These are phyloP conservation scores for Carettochelys insculpta DNA, from an alignment of 2,113 vertebrate genomes.

Conservation along the genomic window DNA sequence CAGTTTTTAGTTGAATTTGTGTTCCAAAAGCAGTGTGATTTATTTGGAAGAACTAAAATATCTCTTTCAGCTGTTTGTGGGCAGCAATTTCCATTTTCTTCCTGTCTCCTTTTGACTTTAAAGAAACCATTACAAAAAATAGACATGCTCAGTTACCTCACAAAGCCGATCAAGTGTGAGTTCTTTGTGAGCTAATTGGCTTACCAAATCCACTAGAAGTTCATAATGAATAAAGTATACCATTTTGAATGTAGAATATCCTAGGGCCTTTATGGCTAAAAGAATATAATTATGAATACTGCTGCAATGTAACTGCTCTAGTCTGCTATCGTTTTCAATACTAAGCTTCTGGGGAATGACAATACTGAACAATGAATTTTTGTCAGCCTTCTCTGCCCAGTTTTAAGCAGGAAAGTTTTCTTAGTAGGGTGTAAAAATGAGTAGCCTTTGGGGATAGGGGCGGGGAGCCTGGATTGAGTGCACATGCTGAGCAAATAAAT, in stretches of 20 bases:
- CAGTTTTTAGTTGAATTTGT: not conserved
- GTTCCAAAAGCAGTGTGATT: too few species aligned
- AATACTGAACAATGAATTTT: not conserved
- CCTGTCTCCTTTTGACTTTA: not conserved
- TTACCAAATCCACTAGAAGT: not conserved
- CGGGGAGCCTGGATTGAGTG: not conserved
- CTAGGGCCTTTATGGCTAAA: not conserved
- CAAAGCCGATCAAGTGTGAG: not conserved
- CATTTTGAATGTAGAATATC: not conserved
- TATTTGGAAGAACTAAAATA: not conserved
- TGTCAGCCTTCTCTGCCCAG: not conserved
- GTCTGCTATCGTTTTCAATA: not conserved
- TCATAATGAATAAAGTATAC: not conserved
- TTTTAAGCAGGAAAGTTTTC: not conserved
- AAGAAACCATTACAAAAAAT: not conserved
- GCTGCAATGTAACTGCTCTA: not conserved
- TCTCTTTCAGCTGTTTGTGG: not conserved
- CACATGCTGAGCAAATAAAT: not conserved
- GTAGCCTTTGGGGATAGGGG: not conserved
- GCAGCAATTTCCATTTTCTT: not conserved
- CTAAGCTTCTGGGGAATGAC: not conserved
- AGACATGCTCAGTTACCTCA: not conserved
- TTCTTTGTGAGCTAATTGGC: slow-evolving; percentile 4
- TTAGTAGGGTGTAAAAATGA: not conserved
- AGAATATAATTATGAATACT: not conserved